A percentile compares a stretch with the other conserved stretches of the same genome.
Conservation (phyloP, 2,888 invertebrate species). For the Clivina fossor region DNA sequence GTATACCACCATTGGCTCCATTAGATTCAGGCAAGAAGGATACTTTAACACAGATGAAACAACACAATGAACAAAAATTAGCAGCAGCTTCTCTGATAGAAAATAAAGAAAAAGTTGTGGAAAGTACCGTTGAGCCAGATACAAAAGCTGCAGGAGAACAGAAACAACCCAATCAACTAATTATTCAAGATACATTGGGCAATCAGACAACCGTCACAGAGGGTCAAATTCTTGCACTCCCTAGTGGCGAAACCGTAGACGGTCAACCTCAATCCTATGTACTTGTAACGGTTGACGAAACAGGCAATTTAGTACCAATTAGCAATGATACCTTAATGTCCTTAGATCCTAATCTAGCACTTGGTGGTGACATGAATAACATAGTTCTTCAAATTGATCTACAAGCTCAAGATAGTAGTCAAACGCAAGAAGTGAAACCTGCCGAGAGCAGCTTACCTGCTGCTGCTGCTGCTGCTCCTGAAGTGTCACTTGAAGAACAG, state of each 20-base stretch:
- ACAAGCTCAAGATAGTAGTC: slow-evolving; percentile 42
- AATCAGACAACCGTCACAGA: slow-evolving; percentile 57
- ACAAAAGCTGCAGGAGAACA: slow-evolving; percentile 34
- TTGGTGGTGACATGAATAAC: slow-evolving; percentile 56
- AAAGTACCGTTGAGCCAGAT: slow-evolving; percentile 47
- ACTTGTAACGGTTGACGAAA: slow-evolving; percentile 70
- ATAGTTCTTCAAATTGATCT: slow-evolving; percentile 59
- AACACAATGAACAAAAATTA: slow-evolving; percentile 34
- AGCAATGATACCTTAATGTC: slow-evolving; percentile 69
- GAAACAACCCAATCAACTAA: slow-evolving; percentile 49
- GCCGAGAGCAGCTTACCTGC: slow-evolving; percentile 16
- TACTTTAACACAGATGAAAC: slow-evolving; percentile 37
- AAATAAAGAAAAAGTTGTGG: slow-evolving; percentile 46
- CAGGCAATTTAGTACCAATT: slow-evolving; percentile 69
- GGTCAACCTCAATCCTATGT: slow-evolving; percentile 74
- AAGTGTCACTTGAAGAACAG: slow-evolving; percentile 31
- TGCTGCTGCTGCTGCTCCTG: slow-evolving; percentile 67
- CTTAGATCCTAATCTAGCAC: slow-evolving; percentile 56
- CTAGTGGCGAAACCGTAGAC: slow-evolving; percentile 72
- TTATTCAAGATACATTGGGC: slow-evolving; percentile 52
- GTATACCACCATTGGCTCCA: slow-evolving; percentile 44
- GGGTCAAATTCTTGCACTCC: slow-evolving; percentile 70
- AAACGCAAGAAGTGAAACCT: slow-evolving; percentile 19
- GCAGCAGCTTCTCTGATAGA: too few species aligned
- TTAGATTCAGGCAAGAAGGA: slow-evolving; percentile 43